phyloP scores from a whole-genome alignment of 1,140 invertebrate genomes.

The Caenorhabditis inopinata region DNA sequence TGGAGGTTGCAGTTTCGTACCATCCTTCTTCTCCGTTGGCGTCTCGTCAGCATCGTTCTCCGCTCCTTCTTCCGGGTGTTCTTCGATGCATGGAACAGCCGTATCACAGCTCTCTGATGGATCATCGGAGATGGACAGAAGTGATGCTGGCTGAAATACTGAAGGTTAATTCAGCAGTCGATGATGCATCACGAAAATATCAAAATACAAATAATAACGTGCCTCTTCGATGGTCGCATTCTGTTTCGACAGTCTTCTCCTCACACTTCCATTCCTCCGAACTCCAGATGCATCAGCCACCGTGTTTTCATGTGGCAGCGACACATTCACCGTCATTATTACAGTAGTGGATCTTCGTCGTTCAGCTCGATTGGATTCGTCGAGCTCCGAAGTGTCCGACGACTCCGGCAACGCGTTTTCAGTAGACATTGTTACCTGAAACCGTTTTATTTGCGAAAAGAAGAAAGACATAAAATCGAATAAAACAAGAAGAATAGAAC shows the following conservation, averaged over 20 bases:
- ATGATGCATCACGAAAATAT: too few relatives aligned
- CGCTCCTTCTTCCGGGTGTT: constrained; percentile 18
- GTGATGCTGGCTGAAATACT: neutral
- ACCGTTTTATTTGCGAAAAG: neutral
- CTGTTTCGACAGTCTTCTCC: constrained; percentile 14
- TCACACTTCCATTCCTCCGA: neutral
- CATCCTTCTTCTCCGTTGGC: neutral
- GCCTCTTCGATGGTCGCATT: constrained; percentile 14
- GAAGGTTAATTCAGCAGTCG: too few relatives aligned
- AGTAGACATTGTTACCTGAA: neutral
- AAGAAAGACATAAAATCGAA: neutral
- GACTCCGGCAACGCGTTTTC: neutral
- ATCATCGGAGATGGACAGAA: neutral
- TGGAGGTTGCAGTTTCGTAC: neutral
- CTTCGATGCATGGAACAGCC: neutral
- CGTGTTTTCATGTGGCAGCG: neutral
- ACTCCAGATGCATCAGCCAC: neutral
- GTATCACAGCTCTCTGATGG: neutral
- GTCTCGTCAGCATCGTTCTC: neutral
- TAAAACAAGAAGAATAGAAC: neutral
- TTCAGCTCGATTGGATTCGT: neutral
- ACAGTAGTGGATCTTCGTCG: neutral
- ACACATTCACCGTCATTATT: constrained; percentile 23
- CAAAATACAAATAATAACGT: too few relatives aligned
- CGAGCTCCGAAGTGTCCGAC: neutral